A percentile compares a stretch with the other conserved stretches of the same genome.
These are phyloP conservation scores for Anagyrus pseudococci DNA, from an alignment of 2,888 invertebrate species.

Conservation along the genomic window DNA sequence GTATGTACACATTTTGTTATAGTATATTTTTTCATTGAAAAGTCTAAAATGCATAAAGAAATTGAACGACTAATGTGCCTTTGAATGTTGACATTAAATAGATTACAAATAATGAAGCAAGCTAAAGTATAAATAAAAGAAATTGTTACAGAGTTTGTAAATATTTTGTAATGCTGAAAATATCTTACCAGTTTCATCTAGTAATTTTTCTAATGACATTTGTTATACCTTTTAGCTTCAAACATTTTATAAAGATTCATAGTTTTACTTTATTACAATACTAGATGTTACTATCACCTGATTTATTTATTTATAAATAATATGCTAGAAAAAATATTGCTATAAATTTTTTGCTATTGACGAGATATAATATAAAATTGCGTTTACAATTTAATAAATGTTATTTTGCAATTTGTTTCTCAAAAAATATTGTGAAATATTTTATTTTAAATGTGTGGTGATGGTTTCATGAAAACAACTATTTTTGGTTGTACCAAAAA, in stretches of 20 bases:
- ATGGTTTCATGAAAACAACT: conserved; percentile 33
- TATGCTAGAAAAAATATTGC: conserved; percentile 17
- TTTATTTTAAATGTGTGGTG: conserved; percentile 33
- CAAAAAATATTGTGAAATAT: conserved; percentile 15
- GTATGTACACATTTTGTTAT: conserved; percentile 21
- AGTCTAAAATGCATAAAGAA: conserved; percentile 10
- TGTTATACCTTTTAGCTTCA: conserved; percentile 7
- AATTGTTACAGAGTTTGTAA: conserved; percentile 32
- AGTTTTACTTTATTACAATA: conserved; percentile 20
- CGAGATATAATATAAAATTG: not conserved
- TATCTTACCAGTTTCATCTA: conserved; percentile 18
- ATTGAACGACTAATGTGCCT: conserved; percentile 34
- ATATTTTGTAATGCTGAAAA: conserved; percentile 26
- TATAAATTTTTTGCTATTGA: conserved; percentile 8
- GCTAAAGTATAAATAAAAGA: conserved; percentile 7
- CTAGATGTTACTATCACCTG: conserved; percentile 30
- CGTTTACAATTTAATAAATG: too few relatives aligned
- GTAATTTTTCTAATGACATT: conserved; percentile 18
- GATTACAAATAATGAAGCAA: too few relatives aligned
- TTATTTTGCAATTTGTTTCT: too few relatives aligned
- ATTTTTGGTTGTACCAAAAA: conserved; percentile 22
- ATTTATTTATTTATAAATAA: conserved; percentile 32
- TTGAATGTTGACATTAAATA: conserved; percentile 20
- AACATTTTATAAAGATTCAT: conserved; percentile 6
- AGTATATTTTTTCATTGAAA: conserved; percentile 22